Percentiles rank a stretch among this genome's conserved stretches.
These are phyloP conservation scores for Octomys mimax DNA, from an alignment of 2,797 vertebrate species.

Conservation along the genomic window DNA sequence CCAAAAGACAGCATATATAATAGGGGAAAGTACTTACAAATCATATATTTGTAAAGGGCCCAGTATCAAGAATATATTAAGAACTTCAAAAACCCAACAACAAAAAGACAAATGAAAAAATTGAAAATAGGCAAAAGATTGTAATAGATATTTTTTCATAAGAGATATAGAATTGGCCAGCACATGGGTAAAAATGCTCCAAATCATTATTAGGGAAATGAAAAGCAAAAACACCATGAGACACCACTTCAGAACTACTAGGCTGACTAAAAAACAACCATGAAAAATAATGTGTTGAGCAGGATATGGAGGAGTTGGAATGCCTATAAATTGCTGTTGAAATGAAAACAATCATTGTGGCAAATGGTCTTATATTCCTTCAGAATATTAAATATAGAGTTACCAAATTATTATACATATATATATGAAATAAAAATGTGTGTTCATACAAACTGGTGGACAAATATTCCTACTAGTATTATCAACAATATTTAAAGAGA, in stretches of 20 bases:
- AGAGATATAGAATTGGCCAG: neutral
- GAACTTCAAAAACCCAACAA: neutral
- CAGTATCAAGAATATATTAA: neutral
- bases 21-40: neutral
- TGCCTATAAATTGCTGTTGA: neutral
- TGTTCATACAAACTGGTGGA: neutral
- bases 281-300: neutral
- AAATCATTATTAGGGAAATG: neutral
- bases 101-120: neutral
- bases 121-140: neutral
- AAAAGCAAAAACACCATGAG: neutral
- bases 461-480: neutral
- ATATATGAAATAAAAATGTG: neutral
- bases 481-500: neutral
- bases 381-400: neutral
- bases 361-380: neutral
- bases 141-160: neutral
- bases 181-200: neutral
- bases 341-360: neutral
- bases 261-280: neutral
- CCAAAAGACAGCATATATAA: neutral
- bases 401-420: neutral
- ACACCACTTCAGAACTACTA: neutral
- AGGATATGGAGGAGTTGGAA: neutral
- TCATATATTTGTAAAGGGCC: neutral